A percentile compares a stretch with the other conserved stretches of the same genome.
phyloP scores from a whole-genome alignment of 2,888 invertebrate species.

The Watsonalla binaria region DNA sequence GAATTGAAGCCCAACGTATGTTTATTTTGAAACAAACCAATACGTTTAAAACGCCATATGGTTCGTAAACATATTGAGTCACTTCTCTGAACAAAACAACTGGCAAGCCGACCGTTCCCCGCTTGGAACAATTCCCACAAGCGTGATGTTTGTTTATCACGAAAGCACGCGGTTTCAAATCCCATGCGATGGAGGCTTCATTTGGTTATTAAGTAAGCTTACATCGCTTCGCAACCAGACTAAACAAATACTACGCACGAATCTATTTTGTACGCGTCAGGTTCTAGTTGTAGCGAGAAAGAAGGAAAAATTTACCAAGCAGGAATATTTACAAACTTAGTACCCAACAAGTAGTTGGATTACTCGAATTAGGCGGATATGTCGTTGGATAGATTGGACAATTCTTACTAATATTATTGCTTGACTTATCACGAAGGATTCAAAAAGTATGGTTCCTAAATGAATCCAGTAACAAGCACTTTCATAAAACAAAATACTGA shows the following conservation, averaged over 20 bases:
- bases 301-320: too few species aligned
- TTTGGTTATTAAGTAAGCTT: constrained; percentile 1
- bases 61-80: neutral
- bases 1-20: neutral
- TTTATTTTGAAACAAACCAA: neutral
- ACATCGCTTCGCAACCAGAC: constrained; percentile 1
- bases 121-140: neutral
- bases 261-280: neutral
- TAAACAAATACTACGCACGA: neutral
- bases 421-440: too few species aligned
- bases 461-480: too few species aligned
- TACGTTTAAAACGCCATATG: neutral
- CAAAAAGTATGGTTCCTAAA: too few species aligned
- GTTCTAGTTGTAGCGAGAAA: neutral
- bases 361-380: too few species aligned
- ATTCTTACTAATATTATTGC: too few species aligned
- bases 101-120: neutral
- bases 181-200: neutral
- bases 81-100: neutral
- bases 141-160: constrained; percentile 3
- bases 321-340: too few species aligned
- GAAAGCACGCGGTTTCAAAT: neutral
- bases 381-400: too few species aligned
- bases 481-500: too few species aligned
- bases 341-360: too few species aligned